Conservation (phyloP, 92 coral and sea anemone species). For the Epizoanthus rinbou region DNA sequence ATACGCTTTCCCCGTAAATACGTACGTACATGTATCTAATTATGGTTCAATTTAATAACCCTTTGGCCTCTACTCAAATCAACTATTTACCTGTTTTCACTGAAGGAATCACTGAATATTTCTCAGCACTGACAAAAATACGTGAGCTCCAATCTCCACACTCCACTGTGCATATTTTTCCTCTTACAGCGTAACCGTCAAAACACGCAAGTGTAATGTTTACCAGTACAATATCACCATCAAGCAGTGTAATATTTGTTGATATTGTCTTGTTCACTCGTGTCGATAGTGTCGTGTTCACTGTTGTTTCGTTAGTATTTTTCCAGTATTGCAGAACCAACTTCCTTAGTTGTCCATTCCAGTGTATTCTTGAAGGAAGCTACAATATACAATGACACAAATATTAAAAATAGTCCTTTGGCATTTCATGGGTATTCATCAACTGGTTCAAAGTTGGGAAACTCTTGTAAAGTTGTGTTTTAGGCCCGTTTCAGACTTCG, state of each 20-base stretch:
- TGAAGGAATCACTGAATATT: not conserved
- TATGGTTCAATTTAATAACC: too few species aligned
- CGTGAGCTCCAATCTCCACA: constrained; percentile 19
- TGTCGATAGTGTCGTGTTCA: not conserved
- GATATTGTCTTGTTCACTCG: not conserved
- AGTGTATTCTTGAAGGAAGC: not conserved
- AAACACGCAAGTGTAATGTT: constrained; percentile 3
- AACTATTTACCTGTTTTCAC: too few species aligned
- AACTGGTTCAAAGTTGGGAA: too few species aligned
- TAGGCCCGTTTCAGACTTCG: too few species aligned
- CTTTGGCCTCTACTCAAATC: too few species aligned
- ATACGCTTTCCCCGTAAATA: too few species aligned
- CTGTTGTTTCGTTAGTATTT: not conserved
- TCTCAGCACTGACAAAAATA: not conserved
- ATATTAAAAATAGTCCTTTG: too few species aligned
- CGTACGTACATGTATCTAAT: too few species aligned
- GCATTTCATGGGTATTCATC: too few species aligned
- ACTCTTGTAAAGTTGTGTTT: too few species aligned
- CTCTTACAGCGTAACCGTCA: not conserved
- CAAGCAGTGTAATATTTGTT: not conserved
- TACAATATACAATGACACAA: not conserved
- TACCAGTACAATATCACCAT: not conserved
- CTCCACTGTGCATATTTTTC: constrained; percentile 7
- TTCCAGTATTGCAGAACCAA: constrained; percentile 19
- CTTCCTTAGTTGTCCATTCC: constrained; percentile 18